Conservation (phyloP, 2,797 vertebrate genomes). For the Tokudaia tokunoshimensis region DNA sequence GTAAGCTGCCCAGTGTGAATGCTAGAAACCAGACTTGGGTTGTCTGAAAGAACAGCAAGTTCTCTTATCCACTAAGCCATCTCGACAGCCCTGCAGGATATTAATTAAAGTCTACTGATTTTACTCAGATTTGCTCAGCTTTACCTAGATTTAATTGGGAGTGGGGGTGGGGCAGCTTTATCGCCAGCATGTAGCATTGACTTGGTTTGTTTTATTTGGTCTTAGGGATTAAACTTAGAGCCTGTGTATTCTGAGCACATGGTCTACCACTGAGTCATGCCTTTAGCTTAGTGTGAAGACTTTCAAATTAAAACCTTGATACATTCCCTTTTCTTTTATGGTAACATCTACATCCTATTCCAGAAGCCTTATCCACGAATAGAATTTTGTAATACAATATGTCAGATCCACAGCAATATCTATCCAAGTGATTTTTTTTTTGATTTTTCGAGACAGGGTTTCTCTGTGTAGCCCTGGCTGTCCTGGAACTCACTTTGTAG, state of each 20-base stretch:
- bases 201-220: not conserved
- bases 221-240: not conserved
- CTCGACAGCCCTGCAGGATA: not conserved
- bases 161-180: not conserved
- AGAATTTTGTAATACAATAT: constrained; percentile 64
- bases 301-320: constrained; percentile 63
- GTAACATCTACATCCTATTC: constrained; percentile 22
- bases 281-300: not conserved
- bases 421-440: constrained; percentile 1
- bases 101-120: not conserved
- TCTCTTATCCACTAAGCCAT: not conserved
- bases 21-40: not conserved
- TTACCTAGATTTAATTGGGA: not conserved
- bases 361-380: constrained; percentile 30
- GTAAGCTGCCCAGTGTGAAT: not conserved
- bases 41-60: too few species aligned
- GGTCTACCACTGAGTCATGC: not conserved
- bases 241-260: not conserved
- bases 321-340: constrained; percentile 28
- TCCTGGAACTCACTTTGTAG: too few species aligned
- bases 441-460: too few species aligned
- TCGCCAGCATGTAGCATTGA: not conserved
- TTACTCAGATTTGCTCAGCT: constrained; percentile 20
- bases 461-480: too few species aligned
- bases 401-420: constrained; percentile 1